Percentiles rank a stretch among this genome's conserved stretches.
Conservation (phyloP, 2,113 vertebrate species). For the Penelope pileata region DNA sequence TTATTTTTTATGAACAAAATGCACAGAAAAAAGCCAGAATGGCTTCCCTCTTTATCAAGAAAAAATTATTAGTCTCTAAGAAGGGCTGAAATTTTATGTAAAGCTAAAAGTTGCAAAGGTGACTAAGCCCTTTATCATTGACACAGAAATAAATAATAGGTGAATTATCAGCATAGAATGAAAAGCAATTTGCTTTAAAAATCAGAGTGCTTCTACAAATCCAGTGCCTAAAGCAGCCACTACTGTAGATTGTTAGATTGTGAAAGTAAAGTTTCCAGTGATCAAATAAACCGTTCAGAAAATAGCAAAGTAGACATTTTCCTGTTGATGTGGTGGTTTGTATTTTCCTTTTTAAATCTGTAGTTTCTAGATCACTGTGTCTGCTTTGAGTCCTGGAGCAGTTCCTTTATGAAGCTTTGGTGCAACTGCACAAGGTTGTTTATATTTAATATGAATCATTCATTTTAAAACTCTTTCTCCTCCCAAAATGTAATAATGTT, state of each 20-base stretch:
- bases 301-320: constrained; percentile 50
- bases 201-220: constrained; percentile 66
- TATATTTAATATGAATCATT: constrained; percentile 25
- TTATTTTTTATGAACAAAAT: not conserved
- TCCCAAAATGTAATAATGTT: constrained; percentile 29
- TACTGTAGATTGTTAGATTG: constrained; percentile 49
- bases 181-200: constrained; percentile 65
- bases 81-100: constrained; percentile 23
- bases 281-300: constrained; percentile 52
- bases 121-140: constrained; percentile 20
- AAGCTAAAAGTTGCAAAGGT: constrained; percentile 6
- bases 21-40: constrained; percentile 5
- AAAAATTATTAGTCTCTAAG: not conserved
- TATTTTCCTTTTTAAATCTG: constrained; percentile 51
- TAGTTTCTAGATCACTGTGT: constrained; percentile 63
- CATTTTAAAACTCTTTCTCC: constrained; percentile 48
- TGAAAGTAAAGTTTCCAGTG: constrained; percentile 58
- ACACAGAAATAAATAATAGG: constrained; percentile 4
- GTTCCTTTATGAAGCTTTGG: constrained; percentile 42
- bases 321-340: constrained; percentile 57
- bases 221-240: constrained; percentile 69
- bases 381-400: constrained; percentile 63
- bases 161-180: constrained; percentile 1
- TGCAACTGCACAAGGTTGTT: constrained; percentile 35
- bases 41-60: constrained; percentile 15